phyloP scores from a whole-genome alignment of 1,140 invertebrate genomes.

The Anastrepha obliqua region DNA sequence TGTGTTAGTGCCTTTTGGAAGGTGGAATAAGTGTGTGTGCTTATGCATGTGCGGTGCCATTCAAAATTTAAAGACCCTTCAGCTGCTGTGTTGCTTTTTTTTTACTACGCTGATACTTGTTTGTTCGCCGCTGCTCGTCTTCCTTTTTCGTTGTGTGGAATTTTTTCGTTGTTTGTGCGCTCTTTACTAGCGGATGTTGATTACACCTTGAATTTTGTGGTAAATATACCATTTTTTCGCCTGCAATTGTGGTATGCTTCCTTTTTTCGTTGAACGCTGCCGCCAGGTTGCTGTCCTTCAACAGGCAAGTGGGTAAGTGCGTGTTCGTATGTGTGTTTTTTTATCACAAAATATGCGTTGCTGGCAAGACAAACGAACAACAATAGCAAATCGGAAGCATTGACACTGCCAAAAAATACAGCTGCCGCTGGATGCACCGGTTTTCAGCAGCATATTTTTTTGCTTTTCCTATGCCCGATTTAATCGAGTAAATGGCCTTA shows the following conservation, averaged over 20 bases:
- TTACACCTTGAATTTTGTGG: conserved; percentile 58
- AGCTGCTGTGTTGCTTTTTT: background rate
- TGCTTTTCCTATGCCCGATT: background rate
- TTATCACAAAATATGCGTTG: background rate
- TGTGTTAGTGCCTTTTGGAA: background rate
- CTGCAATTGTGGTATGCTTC: conserved; percentile 20
- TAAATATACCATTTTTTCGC: conserved; percentile 48
- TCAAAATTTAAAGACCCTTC: conserved; percentile 55
- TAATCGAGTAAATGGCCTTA: conserved; percentile 53
- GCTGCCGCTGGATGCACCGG: conserved; percentile 43
- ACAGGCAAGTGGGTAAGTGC: background rate
- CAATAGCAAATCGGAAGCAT: conserved; percentile 36
- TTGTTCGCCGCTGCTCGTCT: background rate
- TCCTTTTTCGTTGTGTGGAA: background rate
- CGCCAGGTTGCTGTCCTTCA: background rate
- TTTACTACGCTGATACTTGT: background rate
- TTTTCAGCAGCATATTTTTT: conserved; percentile 20
- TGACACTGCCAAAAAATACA: conserved; percentile 49
- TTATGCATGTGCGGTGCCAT: no score
- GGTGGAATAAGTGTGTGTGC: no score
- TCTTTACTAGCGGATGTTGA: conserved; percentile 55
- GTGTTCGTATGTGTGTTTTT: background rate
- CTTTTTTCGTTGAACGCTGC: conserved; percentile 47
- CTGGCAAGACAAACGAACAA: conserved; percentile 15
- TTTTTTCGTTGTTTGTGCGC: conserved; percentile 20